Evolutionary conservation across 2,888 invertebrate species (phyloP).

Genomic region (Pseudococcus longispinus): DNA sequence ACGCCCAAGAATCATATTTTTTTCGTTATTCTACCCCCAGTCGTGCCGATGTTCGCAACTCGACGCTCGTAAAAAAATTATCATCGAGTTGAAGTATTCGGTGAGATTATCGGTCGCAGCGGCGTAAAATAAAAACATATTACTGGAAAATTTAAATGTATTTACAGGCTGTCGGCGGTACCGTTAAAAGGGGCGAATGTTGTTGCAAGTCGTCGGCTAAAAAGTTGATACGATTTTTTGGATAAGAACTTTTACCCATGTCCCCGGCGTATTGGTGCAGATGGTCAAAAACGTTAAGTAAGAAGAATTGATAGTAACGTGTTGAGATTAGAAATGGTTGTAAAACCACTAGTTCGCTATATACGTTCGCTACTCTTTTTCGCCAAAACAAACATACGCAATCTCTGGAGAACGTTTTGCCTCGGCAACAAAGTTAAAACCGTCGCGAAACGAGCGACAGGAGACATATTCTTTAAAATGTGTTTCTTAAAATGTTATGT

Average conservation of each 20-base stretch:
- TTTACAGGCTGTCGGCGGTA: background rate
- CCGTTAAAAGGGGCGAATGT: background rate
- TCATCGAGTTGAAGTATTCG: background rate
- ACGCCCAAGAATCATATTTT: background rate
- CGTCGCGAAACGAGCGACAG: constrained; percentile 48
- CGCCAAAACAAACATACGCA: constrained; percentile 14
- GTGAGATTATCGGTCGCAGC: background rate
- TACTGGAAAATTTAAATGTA: constrained; percentile 25
- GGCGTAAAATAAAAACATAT: background rate
- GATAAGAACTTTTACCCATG: constrained; percentile 32
- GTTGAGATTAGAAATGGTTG: constrained; percentile 45
- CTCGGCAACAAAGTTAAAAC: constrained; percentile 17
- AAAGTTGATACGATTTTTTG: constrained; percentile 33
- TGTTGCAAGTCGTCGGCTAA: background rate
- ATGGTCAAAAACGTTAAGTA: constrained; percentile 40
- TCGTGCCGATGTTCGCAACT: background rate
- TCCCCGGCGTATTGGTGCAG: constrained; percentile 20
- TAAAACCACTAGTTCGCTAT: constrained; percentile 22
- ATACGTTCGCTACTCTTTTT: background rate
- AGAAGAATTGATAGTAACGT: constrained; percentile 43
- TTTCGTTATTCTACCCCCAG: background rate
- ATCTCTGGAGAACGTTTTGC: constrained; percentile 38
- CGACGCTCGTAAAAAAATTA: background rate
- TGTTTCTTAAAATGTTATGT: constrained; percentile 38
- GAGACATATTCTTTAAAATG: constrained; percentile 49